Percentiles rank a stretch among this genome's conserved stretches.
These are phyloP conservation scores for Meta bourneti DNA, from an alignment of 2,888 invertebrate genomes.

Conservation along the genomic window DNA sequence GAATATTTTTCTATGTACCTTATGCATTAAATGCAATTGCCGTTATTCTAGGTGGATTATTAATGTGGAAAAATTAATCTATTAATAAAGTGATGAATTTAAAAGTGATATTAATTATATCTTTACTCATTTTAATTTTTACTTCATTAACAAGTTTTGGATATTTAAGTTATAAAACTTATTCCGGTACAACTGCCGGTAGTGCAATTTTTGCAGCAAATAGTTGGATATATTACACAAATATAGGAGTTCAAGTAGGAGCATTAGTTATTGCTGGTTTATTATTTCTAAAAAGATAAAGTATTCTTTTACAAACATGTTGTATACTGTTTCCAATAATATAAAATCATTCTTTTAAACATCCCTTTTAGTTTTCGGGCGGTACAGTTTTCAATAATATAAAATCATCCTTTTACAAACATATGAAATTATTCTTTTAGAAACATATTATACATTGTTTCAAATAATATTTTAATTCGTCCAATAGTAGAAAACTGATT, in stretches of 20 bases:
- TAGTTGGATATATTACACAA: neutral
- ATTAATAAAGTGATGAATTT: conserved; percentile 38
- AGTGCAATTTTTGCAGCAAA: neutral
- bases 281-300: conserved; percentile 27
- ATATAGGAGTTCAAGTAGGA: conserved; percentile 1
- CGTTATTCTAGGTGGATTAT: neutral
- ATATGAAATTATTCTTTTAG: too few species aligned
- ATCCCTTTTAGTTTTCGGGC: too few species aligned
- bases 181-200: too few species aligned
- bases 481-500: neutral
- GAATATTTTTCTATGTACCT: conserved; percentile 1
- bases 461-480: neutral
- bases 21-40: neutral
- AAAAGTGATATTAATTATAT: conserved; percentile 5
- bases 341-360: neutral
- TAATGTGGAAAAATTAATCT: neutral
- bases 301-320: too few species aligned
- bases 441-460: conserved; percentile 9
- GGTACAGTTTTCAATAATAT: too few species aligned
- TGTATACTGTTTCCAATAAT: too few species aligned
- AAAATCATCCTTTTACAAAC: too few species aligned
- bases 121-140: conserved; percentile 9
- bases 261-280: conserved; percentile 11
- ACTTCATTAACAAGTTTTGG: neutral
- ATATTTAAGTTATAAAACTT: neutral